phyloP scores from a whole-genome alignment of 2,888 invertebrate genomes.

The Augochlorella aurata region DNA sequence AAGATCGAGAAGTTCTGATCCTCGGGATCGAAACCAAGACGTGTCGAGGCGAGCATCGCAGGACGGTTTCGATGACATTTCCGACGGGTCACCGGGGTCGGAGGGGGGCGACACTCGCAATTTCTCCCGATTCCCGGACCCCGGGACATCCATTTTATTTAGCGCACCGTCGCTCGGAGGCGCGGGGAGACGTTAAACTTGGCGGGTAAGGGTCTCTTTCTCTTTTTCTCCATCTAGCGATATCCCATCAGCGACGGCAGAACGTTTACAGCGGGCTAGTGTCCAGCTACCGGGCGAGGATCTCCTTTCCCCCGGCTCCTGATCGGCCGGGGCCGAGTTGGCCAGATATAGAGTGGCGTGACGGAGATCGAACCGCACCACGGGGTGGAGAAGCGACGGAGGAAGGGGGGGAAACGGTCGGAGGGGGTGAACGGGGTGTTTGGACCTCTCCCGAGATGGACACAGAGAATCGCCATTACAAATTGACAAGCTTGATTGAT shows the following conservation, averaged over 20 bases:
- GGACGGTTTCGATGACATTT: slow-evolving; percentile 59
- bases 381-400: slow-evolving; percentile 44
- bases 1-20: slow-evolving; percentile 7
- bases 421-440: slow-evolving; percentile 66
- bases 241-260: slow-evolving; percentile 70
- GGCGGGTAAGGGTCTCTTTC: slow-evolving; percentile 46
- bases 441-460: slow-evolving; percentile 79
- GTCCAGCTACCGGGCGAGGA: slow-evolving; percentile 58
- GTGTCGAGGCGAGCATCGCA: slow-evolving; percentile 31
- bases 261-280: slow-evolving; percentile 63
- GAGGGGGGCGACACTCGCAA: slow-evolving; percentile 67
- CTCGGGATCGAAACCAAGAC: slow-evolving; percentile 7
- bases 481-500: slow-evolving; percentile 84
- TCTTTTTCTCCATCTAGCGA: slow-evolving; percentile 69
- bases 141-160: slow-evolving; percentile 81
- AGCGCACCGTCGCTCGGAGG: slow-evolving; percentile 72
- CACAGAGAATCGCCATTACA: slow-evolving; percentile 83
- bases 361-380: slow-evolving; percentile 57
- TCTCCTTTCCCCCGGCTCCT: slow-evolving; percentile 37
- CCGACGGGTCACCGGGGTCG: slow-evolving; percentile 8
- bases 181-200: slow-evolving; percentile 68
- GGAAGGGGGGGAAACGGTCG: slow-evolving; percentile 38
- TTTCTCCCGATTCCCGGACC: slow-evolving; percentile 79
- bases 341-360: slow-evolving; percentile 52
- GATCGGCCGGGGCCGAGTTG: slow-evolving; percentile 35